Base-by-base conservation (phyloP, 30 jellyfish, hydroid and myxozoan genomes). In the Hydra vulgaris region DNA sequence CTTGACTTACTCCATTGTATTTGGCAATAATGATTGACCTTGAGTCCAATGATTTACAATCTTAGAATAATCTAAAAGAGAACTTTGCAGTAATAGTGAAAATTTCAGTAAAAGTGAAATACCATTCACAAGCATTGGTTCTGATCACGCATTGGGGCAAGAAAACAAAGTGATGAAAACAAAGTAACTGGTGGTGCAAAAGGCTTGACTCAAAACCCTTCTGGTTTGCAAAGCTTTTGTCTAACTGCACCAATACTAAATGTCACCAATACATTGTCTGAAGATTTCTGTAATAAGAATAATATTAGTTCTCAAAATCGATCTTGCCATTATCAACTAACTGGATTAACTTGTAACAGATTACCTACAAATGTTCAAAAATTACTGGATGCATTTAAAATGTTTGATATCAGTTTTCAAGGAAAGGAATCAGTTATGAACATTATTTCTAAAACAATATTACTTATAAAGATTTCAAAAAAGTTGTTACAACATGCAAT, bases 121-220 rank as follows among this genome's bases (percentile, higher is more conserved):
- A n/a, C n/a, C n/a, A n/a, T n/a, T n/a, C n/a, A n/a, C n/a, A n/a
- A n/a, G n/a, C n/a, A n/a, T n/a, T n/a, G n/a, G n/a, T n/a, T n/a
- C n/a, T n/a, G n/a, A n/a, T n/a, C n/a, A n/a, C n/a, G n/a, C n/a
- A n/a, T 22, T 79, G n/a, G 82, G 67, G 69, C 86, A 79, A 20
- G 86, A 55, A 61, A 79, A 79, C 67, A 71, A 71, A 20, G 86
- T 54, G 21, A 15, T 81, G 40, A 81, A 71, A 40, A 54, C n/a
- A n/a, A n/a, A n/a, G n/a, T 68, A 4, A 23, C 54, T 17, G 86
- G 85, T 53, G 85, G 85, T n/a, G 84, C 61, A 18, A 78, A 53
- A 19, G 84, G 82, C 0, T 18, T 79, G 23, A 79, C 87, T 19
- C 87, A 79, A 66, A 21, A 70, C 27, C 86, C 15, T 56, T 66